Evolutionary conservation across 1,140 invertebrate genomes (phyloP), one percentile per base, ranked within the genome.

Genomic region (Drosophila malerkotliana): DNA sequence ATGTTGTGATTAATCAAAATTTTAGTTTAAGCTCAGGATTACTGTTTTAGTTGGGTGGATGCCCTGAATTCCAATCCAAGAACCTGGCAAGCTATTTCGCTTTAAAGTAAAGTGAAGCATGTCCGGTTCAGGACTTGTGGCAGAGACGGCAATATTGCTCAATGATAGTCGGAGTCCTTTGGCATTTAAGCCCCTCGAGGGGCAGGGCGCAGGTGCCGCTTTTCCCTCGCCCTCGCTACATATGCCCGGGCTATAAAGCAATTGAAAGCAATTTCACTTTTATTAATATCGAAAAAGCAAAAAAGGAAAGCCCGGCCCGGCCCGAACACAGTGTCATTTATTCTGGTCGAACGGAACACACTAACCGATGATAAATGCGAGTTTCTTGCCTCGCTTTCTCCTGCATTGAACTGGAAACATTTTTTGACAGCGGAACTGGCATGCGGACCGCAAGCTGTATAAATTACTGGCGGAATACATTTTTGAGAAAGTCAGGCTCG

Each of bases 311-410:
- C n/a, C 26, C 47, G 26, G 63, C 12, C 26, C 47, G 26, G 12
- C 15, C 15, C 10, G 28, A 8, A n/a, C n/a, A 15, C 24, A 51
- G 15, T 67, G 28, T 28, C 26, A 56, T 66, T 48, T 48, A 26
- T 68, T 37, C 37, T 47, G 62, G 26, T 15, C 24, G n/a, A 51
- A 30, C 26, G 26, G 48, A 51, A 30, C 30, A 24, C 14, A 24
- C 59, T 37, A 56, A 64, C 41, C 62, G 55, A 81, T 81, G 79
- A 82, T 77, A 82, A 82, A 82, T 78, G 73, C 37, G 74, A 77
- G 44, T 74, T 83, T 64, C 54, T 60, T 60, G 60, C n/a, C 37
- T 47, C 48, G 63, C 55, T 74, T 83, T 74, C 55, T 58, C 26
- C 37, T 55, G 55, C 80, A 71, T 49, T 74, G 62, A 79, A 64